Percentiles rank a stretch among this genome's conserved stretches.
Evolutionary conservation across 2,113 vertebrate genomes (phyloP).

Genomic region (Ageneiosus marmoratus): DNA sequence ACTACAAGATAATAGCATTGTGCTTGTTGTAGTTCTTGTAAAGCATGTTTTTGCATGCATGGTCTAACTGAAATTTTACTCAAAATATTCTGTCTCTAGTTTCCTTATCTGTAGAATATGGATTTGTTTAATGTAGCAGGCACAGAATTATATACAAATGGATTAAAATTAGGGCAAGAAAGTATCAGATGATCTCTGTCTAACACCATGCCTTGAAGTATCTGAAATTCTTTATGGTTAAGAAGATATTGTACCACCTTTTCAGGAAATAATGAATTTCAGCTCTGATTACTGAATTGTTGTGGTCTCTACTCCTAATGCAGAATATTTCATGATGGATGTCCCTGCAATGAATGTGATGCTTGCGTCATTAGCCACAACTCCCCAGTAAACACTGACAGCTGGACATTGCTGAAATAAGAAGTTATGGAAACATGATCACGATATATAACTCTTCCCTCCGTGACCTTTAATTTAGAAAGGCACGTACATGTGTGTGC

Average conservation of each 20-base stretch:
- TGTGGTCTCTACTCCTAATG: not conserved
- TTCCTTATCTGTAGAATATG: slow-evolving; percentile 28
- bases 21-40: not conserved
- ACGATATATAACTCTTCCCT: too few relatives aligned
- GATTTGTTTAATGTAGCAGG: not conserved
- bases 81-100: slow-evolving; percentile 5
- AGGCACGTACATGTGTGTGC: too few relatives aligned
- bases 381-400: slow-evolving; percentile 8
- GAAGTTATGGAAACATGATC: slow-evolving; percentile 5
- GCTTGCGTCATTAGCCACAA: slow-evolving; percentile 26
- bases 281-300: not conserved
- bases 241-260: not conserved
- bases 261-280: slow-evolving; percentile 10
- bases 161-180: not conserved
- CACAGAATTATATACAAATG: not conserved
- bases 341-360: not conserved
- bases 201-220: slow-evolving; percentile 38
- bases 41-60: not conserved
- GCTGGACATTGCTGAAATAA: not conserved
- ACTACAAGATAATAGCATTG: not conserved
- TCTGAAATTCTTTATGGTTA: not conserved
- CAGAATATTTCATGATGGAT: not conserved
- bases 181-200: not conserved
- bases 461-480: too few relatives aligned
- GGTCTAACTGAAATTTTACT: not conserved